Percentiles rank a stretch among this genome's conserved stretches.
These are phyloP conservation scores for Helicorthomorpha holstii DNA, from an alignment of 1,140 invertebrate species.

Conservation along the genomic window DNA sequence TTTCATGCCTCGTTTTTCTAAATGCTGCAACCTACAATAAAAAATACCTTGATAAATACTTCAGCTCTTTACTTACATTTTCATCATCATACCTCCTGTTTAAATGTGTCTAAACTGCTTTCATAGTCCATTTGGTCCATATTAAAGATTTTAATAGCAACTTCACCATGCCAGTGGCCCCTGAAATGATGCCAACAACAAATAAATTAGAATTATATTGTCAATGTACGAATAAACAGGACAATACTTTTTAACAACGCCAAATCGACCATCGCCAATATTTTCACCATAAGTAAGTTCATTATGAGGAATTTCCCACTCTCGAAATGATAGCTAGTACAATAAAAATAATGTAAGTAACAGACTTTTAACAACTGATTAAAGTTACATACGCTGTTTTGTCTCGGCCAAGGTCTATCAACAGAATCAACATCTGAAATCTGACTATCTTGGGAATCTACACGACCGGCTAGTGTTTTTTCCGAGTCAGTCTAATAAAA, in stretches of 20 bases:
- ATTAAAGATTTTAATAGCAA: conserved; percentile 94
- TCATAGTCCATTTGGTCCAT: conserved; percentile 84
- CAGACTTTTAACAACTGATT: neutral
- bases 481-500: conserved; percentile 51
- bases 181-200: too few species aligned
- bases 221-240: neutral
- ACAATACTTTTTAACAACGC: conserved; percentile 57
- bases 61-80: neutral
- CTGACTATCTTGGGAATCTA: conserved; percentile 76
- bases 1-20: conserved; percentile 94
- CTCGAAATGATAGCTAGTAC: conserved; percentile 57
- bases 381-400: conserved; percentile 58
- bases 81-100: conserved; percentile 50
- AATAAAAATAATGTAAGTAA: neutral
- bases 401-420: conserved; percentile 51
- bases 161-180: conserved; percentile 95
- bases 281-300: conserved; percentile 71
- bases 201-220: too few species aligned
- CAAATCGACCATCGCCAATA: conserved; percentile 82
- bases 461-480: conserved; percentile 48
- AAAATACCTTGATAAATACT: conserved; percentile 6
- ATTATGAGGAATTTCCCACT: conserved; percentile 96
- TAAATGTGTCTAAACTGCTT: conserved; percentile 83
- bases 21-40: conserved; percentile 66
- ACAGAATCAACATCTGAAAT: conserved; percentile 38